A percentile compares a stretch with the other conserved stretches of the same genome.
Conservation (phyloP, 2,888 invertebrate genomes). For the Chaetoderma sp. region DNA sequence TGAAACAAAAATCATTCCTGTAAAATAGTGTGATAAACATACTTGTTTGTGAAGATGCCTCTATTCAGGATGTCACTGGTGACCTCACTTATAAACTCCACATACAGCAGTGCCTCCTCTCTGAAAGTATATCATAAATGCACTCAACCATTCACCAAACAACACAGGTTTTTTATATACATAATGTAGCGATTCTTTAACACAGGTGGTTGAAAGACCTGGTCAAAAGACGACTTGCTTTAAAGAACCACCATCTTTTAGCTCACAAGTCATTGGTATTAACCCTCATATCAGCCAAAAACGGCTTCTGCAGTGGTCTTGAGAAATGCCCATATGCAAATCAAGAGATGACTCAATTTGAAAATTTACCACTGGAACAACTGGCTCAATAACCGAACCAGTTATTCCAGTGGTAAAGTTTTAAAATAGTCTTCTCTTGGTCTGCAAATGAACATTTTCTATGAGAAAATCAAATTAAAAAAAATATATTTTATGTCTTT, state of each 20-base stretch:
- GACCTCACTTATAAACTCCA: slow-evolving; percentile 64
- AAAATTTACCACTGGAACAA: too few relatives aligned
- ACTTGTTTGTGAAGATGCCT: slow-evolving; percentile 67
- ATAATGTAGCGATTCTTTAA: too few relatives aligned
- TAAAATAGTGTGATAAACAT: background rate
- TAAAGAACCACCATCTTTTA: background rate
- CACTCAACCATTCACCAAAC: slow-evolving; percentile 23
- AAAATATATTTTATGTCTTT: too few relatives aligned
- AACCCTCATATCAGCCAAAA: too few relatives aligned
- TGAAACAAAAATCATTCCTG: background rate
- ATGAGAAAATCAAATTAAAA: too few relatives aligned
- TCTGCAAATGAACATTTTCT: too few relatives aligned
- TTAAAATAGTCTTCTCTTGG: too few relatives aligned
- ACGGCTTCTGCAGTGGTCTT: too few relatives aligned
- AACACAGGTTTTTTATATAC: slow-evolving; percentile 19
- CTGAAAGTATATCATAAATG: slow-evolving; percentile 39
- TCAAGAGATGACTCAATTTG: too few relatives aligned
- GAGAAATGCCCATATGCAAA: too few relatives aligned
- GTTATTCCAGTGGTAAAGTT: too few relatives aligned
- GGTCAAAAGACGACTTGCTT: slow-evolving; percentile 11
- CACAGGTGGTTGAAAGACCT: slow-evolving; percentile 29
- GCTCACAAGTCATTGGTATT: background rate
- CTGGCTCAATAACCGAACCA: too few relatives aligned
- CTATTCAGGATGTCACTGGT: slow-evolving; percentile 66
- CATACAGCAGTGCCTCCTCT: slow-evolving; percentile 65